Evolutionary conservation across 2,888 invertebrate genomes (phyloP).

Genomic region (Panzeria rudis): DNA sequence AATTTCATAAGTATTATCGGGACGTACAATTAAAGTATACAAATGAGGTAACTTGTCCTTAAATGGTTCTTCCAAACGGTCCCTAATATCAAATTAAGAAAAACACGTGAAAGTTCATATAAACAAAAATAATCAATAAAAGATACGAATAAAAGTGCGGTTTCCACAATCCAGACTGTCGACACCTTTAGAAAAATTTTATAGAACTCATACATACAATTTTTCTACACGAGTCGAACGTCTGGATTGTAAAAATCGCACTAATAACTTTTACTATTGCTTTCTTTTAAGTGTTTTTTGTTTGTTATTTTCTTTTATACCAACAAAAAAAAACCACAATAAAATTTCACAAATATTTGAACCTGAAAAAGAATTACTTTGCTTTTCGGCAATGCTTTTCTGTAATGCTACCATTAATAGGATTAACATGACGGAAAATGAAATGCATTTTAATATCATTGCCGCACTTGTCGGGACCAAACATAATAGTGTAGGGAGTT

Average conservation of each 20-base stretch:
- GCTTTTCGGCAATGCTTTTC: conserved; percentile 99
- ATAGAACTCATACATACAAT: too few relatives aligned
- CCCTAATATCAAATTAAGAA: conserved; percentile 82
- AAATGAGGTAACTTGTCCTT: conserved; percentile 97
- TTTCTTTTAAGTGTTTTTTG: not conserved
- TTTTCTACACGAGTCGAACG: too few relatives aligned
- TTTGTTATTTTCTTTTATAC: conserved; percentile 3
- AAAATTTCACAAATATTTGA: not conserved
- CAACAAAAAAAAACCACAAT: not conserved
- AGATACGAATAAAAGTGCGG: conserved; percentile 23
- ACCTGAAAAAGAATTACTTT: conserved; percentile 84
- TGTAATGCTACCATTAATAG: conserved; percentile 93
- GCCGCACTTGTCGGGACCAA: conserved; percentile 99
- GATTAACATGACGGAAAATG: conserved; percentile 98
- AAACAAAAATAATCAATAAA: conserved; percentile 28
- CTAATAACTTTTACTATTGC: not conserved
- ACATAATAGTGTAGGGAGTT: conserved; percentile 99
- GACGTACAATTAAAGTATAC: conserved; percentile 90
- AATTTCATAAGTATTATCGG: conserved; percentile 92
- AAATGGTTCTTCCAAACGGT: conserved; percentile 92
- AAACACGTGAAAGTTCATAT: not conserved
- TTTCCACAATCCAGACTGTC: too few relatives aligned
- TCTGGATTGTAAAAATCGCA: too few relatives aligned
- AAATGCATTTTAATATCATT: conserved; percentile 95
- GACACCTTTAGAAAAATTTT: too few relatives aligned